phyloP scores from a whole-genome alignment of 2,113 vertebrate genomes.

The Oncorhynchus kisutch region DNA sequence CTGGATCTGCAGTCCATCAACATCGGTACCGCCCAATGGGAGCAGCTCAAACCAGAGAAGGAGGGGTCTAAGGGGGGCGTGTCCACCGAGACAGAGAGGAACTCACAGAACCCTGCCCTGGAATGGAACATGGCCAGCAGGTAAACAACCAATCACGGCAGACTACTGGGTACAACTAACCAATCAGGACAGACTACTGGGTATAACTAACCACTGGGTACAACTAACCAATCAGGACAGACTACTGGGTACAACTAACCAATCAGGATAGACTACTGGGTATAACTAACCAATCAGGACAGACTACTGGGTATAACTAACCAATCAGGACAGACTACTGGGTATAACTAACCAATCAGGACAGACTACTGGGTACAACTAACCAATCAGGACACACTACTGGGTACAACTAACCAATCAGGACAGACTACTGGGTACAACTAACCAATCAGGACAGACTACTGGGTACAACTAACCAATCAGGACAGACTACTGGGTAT shows the following conservation, averaged over 20 bases:
- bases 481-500: too few relatives aligned
- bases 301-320: too few relatives aligned
- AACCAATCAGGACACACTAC: not conserved
- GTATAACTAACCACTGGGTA: too few relatives aligned
- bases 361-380: not conserved
- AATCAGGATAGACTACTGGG: too few relatives aligned
- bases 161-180: not conserved
- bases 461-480: too few relatives aligned
- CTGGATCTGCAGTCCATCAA: conserved; percentile 93
- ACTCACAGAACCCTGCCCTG: conserved; percentile 94
- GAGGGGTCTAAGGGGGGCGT: conserved; percentile 78
- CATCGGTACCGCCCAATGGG: conserved; percentile 92
- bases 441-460: too few relatives aligned
- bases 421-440: too few relatives aligned
- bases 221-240: too few relatives aligned
- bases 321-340: too few relatives aligned
- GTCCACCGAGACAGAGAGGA: conserved; percentile 84
- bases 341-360: not conserved
- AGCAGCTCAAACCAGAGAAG: conserved; percentile 90
- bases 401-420: too few relatives aligned
- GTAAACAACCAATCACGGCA: conserved; percentile 60
- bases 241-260: too few relatives aligned
- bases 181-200: not conserved
- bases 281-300: too few relatives aligned
- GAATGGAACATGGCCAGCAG: conserved; percentile 99